Evolutionary conservation across 2,797 vertebrate genomes (phyloP).

Genomic region (Eulemur rubriventer): DNA sequence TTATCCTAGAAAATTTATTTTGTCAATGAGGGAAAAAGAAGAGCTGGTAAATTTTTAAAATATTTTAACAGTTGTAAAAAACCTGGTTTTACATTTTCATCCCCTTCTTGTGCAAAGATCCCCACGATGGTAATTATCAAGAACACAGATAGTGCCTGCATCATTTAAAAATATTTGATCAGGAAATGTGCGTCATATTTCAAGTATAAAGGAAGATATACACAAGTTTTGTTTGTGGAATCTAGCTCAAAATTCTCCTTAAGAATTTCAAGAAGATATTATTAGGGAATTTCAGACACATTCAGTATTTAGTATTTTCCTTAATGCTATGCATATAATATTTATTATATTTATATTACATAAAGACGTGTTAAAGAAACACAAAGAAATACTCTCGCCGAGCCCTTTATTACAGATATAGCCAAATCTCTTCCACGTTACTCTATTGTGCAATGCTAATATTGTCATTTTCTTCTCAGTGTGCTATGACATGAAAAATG

Average conservation of each 20-base stretch:
- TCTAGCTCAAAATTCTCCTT: neutral
- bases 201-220: neutral
- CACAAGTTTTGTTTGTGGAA: neutral
- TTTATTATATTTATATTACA: neutral
- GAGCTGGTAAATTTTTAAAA: neutral
- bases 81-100: neutral
- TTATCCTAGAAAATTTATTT: neutral
- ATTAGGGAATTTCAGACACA: conserved; percentile 22
- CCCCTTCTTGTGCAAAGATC: neutral
- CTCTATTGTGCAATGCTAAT: neutral
- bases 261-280: conserved; percentile 6
- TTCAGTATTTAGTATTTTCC: conserved; percentile 24
- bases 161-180: neutral
- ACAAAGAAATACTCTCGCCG: neutral
- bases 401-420: neutral
- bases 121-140: neutral
- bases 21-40: neutral
- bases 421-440: neutral
- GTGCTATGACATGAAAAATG: neutral
- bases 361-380: neutral
- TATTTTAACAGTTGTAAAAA: neutral
- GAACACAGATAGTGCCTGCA: neutral
- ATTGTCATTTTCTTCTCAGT: neutral
- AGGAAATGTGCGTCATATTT: neutral
- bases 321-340: neutral